A percentile compares a stretch with the other conserved stretches of the same genome.
Conservation (phyloP, 30 jellyfish, hydroid and myxozoan species). For the Sanderia malayensis region DNA sequence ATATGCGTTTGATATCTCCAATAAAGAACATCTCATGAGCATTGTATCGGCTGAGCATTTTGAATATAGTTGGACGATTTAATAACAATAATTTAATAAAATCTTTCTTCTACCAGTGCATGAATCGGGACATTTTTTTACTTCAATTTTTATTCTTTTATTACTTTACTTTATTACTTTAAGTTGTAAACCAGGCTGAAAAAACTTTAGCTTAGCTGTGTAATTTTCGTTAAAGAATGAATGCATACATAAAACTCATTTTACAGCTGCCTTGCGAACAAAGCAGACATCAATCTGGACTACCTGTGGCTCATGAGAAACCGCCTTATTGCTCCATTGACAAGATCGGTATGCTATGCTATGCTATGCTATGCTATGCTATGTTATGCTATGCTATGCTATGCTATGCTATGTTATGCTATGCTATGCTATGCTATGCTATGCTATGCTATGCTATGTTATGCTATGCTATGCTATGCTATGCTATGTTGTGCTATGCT, state of each 20-base stretch:
- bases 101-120: not conserved
- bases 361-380: slow-evolving; percentile 36
- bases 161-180: not conserved
- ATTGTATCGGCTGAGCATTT: slow-evolving; percentile 5
- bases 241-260: slow-evolving; percentile 21
- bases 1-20: too few species aligned
- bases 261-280: slow-evolving; percentile 64
- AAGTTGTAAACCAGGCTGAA: slow-evolving; percentile 39
- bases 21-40: slow-evolving; percentile 19
- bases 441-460: slow-evolving; percentile 31
- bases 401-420: slow-evolving; percentile 36
- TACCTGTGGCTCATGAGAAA: slow-evolving; percentile 62
- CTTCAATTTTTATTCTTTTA: slow-evolving; percentile 1
- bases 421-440: slow-evolving; percentile 40
- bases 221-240: slow-evolving; percentile 29
- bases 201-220: slow-evolving; percentile 26
- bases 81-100: not conserved
- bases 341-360: slow-evolving; percentile 53
- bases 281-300: slow-evolving; percentile 85
- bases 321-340: slow-evolving; percentile 58
- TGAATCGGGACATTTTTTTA: slow-evolving; percentile 6
- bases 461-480: slow-evolving; percentile 37
- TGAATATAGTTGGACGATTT: slow-evolving; percentile 12
- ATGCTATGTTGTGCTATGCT: slow-evolving; percentile 29
- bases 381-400: slow-evolving; percentile 13